Base-by-base conservation (phyloP, 2,113 vertebrate genomes). In the Natator depressus region DNA sequence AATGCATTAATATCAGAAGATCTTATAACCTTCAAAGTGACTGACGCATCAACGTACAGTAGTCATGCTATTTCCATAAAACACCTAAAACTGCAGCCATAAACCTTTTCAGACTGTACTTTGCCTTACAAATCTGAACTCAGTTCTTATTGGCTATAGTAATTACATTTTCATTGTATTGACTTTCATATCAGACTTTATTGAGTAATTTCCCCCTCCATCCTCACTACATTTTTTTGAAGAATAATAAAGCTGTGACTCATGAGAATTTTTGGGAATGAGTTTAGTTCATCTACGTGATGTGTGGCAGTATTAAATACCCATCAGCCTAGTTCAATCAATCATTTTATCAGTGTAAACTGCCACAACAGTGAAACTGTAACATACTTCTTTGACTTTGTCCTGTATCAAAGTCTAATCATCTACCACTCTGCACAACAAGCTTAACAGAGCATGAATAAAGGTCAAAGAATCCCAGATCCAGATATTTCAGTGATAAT, bases 161-260 rank as follows among this genome's bases (percentile, higher is more conserved):
- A 89, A 90, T 84, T 79, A 90, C 55, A 69, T 29, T 84, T 94
- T 91, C 93, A 89, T 94, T 95, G 96, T 97, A 94, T 82, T 95
- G 82, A 94, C 82, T 93, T 96, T 82, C 57, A 94, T 92, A 80
- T 94, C 89, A 95, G 96, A 96, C 65, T 80, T 80, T 81, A 97
- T 92, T 79, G 96, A 93, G 80, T 69, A 95, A 96, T 87, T 91
- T 62, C 79, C 75, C 75, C 49, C 75, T 85, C 12, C 83, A 93
- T 84, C 87, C 89, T 57, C 12, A 38, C 50, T 81, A 96, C 54
- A 96, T 94, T 97, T 97, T 96, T 95, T 80, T 69, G 47, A 91
- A 80, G 76, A 94, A 80, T 83, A 95, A 96, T 80, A 94, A 96
- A 88, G 42, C 94, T 95, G 17, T 83, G 80, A 93, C 91, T 88